phyloP scores from a whole-genome alignment of 1,140 invertebrate genomes.

The Fopius arisanus region DNA sequence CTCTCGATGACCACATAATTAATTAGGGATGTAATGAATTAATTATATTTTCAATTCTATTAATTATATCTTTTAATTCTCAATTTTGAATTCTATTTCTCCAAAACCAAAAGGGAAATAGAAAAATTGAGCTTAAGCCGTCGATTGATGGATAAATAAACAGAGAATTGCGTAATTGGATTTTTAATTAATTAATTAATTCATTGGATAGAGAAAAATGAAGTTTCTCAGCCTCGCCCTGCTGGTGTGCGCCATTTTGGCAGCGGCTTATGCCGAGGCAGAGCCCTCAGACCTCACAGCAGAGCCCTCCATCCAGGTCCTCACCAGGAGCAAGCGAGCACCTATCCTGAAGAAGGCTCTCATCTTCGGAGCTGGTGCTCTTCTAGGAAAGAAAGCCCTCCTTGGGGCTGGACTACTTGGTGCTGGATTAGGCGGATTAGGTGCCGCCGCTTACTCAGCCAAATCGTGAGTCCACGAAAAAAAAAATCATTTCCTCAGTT shows the following conservation, averaged over 20 bases:
- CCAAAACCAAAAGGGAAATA: too few relatives aligned
- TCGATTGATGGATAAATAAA: too few relatives aligned
- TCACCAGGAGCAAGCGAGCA: conserved; percentile 6
- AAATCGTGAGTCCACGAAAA: conserved; percentile 38
- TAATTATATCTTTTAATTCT: too few relatives aligned
- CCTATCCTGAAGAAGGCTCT: not conserved
- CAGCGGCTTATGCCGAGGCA: conserved; percentile 30
- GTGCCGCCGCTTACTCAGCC: conserved; percentile 37
- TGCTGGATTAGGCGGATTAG: conserved; percentile 26
- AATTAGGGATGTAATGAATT: too few relatives aligned
- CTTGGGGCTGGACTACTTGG: conserved; percentile 27
- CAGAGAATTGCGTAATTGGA: too few relatives aligned
- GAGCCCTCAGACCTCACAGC: not conserved
- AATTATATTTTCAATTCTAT: too few relatives aligned
- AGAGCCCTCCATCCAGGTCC: not conserved
- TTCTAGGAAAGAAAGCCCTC: not conserved
- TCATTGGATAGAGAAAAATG: conserved; percentile 44
- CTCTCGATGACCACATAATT: too few relatives aligned
- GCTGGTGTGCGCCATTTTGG: conserved; percentile 17
- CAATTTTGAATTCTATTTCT: too few relatives aligned
- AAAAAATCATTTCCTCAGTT: not conserved
- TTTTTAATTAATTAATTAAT: too few relatives aligned
- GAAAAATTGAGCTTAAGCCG: too few relatives aligned
- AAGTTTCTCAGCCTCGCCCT: conserved; percentile 20
- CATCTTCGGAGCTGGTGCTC: not conserved